Base-by-base conservation (phyloP, 2,797 vertebrate species). In the Lemur catta region DNA sequence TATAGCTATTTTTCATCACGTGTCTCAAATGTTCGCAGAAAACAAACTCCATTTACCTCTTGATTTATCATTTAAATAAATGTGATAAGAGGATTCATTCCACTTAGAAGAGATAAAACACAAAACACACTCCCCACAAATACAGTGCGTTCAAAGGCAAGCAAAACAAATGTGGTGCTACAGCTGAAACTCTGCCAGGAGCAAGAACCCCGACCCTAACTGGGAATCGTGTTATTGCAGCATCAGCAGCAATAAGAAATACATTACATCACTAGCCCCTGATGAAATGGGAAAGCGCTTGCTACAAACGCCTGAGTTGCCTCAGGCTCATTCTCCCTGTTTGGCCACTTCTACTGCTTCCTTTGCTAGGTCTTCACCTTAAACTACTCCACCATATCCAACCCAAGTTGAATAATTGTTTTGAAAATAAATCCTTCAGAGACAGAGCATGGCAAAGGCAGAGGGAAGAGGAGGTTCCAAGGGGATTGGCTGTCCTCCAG, bases 51-150 rank as follows among this genome's bases (percentile, higher is more conserved):
- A 8, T 63, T 76, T 38, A 71, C 43, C 48, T 15, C 35, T 93
- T 88, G 46, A 46, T 81, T 78, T 63, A 72, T 72, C 67, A 28
- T 67, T 63, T 78, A 92, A 78, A 52, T 91, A 76, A 87, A 78
- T 41, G 46, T 33, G 61, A 13, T 17, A 76, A 93, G 72, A 94
- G 43, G 48, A 89, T 75, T 88, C 69, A 95, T 96, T 89, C 81
- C 38, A 85, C 41, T 48, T 81, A 79, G 74, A 46, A 87, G 89
- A 69, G 15, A 55, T 57, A 18, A 55, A 65, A 69, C 72, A 33
- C 28, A 71, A 69, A 90, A 17, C 55, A 20, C 15, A 24, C 20
- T 71, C 80, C 55, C 43, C 75, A 41, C 17, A 88, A 55, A 69
- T 33, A 55, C 2, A 30, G 57, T 10, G 1, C 15, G 3, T 82